These are phyloP conservation scores for Phylloscopus trochiloides DNA, from an alignment of 2,113 vertebrate genomes.

Conservation along the genomic window DNA sequence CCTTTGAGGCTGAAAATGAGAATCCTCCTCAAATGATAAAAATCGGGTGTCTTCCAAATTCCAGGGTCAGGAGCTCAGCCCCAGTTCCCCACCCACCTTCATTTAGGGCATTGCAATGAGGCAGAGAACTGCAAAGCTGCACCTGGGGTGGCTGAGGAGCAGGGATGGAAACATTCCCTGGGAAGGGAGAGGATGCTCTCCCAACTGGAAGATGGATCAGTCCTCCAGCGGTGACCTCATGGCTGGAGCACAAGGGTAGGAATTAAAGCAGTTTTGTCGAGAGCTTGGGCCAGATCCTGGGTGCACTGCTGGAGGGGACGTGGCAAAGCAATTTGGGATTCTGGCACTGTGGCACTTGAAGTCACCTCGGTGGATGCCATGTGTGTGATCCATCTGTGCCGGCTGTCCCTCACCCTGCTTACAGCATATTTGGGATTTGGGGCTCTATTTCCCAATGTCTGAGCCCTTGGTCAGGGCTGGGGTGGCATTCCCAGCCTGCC, in stretches of 20 bases:
- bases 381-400: neutral
- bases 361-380: rapidly evolving
- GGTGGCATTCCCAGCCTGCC: rapidly evolving
- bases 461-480: neutral
- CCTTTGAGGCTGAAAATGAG: neutral
- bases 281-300: neutral
- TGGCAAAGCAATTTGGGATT: neutral
- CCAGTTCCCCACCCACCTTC: neutral
- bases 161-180: neutral
- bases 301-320: rapidly evolving
- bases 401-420: neutral
- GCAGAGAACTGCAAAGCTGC: neutral
- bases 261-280: neutral
- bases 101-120: neutral
- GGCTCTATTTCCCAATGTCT: rapidly evolving
- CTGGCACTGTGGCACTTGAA: neutral
- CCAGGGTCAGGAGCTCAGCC: neutral
- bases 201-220: neutral
- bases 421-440: rapidly evolving
- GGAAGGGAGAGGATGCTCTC: neutral
- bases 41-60: neutral
- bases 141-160: neutral
- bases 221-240: neutral
- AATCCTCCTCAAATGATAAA: neutral
- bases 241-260: neutral